phyloP scores from a whole-genome alignment of 1,140 invertebrate genomes.

The Achatina immaculata region DNA sequence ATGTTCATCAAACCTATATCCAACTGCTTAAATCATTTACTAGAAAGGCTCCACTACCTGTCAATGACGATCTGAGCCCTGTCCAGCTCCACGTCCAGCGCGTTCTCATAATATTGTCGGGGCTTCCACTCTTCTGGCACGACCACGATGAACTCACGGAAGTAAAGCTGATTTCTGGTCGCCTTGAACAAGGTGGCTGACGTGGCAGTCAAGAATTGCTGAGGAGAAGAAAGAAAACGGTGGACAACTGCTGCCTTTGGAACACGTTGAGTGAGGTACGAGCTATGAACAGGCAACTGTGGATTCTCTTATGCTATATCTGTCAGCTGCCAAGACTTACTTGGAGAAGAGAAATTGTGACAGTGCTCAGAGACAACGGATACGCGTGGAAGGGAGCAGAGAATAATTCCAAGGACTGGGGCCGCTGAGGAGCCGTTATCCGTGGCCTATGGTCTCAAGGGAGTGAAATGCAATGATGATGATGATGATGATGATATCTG shows the following conservation, averaged over 20 bases:
- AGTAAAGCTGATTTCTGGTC: slow-evolving; percentile 45
- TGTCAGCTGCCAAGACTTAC: too few species aligned
- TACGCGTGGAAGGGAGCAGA: too few species aligned
- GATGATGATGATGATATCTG: too few species aligned
- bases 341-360: too few species aligned
- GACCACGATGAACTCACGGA: slow-evolving; percentile 46
- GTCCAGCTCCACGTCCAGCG: slow-evolving; percentile 42
- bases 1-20: too few species aligned
- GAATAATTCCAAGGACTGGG: too few species aligned
- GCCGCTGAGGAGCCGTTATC: too few species aligned
- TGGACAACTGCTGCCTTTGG: background rate
- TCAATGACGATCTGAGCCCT: slow-evolving; percentile 41
- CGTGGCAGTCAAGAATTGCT: slow-evolving; percentile 46
- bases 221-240: slow-evolving; percentile 17
- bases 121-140: slow-evolving; percentile 44
- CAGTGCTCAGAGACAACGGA: too few species aligned
- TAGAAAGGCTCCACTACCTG: slow-evolving; percentile 18
- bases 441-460: too few species aligned
- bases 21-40: too few species aligned
- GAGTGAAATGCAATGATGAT: too few species aligned
- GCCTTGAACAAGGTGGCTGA: slow-evolving; percentile 44
- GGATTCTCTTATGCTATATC: background rate
- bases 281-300: too few species aligned
- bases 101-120: slow-evolving; percentile 35
- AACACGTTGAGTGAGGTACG: background rate